Evolutionary conservation across 1,140 invertebrate genomes (phyloP), one percentile per base, ranked within the genome.

Genomic region (Zaprionus africanus): DNA sequence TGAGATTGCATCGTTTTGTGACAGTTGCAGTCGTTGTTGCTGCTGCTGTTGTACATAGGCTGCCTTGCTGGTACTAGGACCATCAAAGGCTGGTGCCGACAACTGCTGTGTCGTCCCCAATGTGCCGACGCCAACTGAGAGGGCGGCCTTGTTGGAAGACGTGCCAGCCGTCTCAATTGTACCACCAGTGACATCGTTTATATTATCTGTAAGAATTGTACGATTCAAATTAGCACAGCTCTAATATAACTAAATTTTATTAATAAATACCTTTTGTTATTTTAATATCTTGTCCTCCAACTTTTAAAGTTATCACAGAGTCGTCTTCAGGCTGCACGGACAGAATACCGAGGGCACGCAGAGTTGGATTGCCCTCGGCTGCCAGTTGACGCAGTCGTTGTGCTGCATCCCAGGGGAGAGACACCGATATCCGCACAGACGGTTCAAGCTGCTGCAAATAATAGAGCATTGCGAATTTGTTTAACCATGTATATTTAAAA

Each of bases 321-420:
- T 99, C 98, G 82, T 97, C 98, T 94, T 99, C 97, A 82, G 99
- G 95, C 94, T 99, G 98, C 78, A 99, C 98, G 69, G 98, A 98
- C 34, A 99, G 95, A 85, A 99, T 98, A 65, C 98, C 98, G 91
- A 99, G 95, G 88, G 98, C 96, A 58, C 97, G 95, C 78, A 99
- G 95, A 78, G 96, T 96, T 66, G 96, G 94, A 91, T 97, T 97
- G 78, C 98, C 97, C 92, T 97, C 96, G 91, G 97, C 96, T 70
- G 98, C 98, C 90, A 99, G 94, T 92, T 97, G 96, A 86, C 97
- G 95, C 87, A 99, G 94, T 81, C 97, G 95, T 82, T 96, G 93
- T 81, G 98, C 98, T 91, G 98, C 98, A 93, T 99, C 98, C 92
- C 96, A 96, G 79, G 98, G 98, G 94, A 99, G 97, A 90, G 97